These are phyloP conservation scores for Saxicola maurus DNA, from an alignment of 2,797 vertebrate genomes.

Conservation along the genomic window DNA sequence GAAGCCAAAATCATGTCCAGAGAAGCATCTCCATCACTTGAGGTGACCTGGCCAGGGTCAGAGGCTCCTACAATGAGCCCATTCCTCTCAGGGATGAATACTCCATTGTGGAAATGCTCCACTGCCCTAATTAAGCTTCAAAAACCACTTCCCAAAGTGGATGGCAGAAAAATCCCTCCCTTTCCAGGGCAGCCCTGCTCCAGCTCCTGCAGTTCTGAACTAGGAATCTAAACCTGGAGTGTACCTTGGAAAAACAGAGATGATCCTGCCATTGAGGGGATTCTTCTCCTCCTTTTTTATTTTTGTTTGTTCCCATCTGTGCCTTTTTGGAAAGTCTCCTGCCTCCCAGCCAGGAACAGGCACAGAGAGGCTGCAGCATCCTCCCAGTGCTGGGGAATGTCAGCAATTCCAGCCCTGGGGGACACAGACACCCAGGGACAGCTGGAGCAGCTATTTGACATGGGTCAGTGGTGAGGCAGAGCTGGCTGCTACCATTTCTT, in stretches of 20 bases:
- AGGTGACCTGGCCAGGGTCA: background rate
- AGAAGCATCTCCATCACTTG: background rate
- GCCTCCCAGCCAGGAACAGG: accelerated
- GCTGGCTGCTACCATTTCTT: background rate
- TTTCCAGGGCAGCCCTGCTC: background rate
- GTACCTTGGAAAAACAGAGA: background rate
- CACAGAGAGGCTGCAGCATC: background rate
- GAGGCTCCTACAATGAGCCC: background rate
- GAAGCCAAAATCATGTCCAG: accelerated
- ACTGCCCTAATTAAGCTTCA: background rate
- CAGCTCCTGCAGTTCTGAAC: background rate
- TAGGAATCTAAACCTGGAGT: background rate
- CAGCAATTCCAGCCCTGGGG: conserved; percentile 1
- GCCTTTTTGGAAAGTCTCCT: background rate
- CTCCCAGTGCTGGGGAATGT: background rate
- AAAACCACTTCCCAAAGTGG: accelerated
- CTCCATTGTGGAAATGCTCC: background rate
- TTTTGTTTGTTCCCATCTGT: background rate
- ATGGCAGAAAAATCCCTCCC: background rate
- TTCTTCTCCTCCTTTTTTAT: accelerated
- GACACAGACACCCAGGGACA: background rate
- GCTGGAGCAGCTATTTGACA: background rate
- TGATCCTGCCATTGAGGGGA: accelerated
- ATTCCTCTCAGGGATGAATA: background rate
- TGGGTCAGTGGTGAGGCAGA: background rate